Evolutionary conservation across 2,113 vertebrate genomes (phyloP), one percentile per base, ranked within the genome.

Genomic region (Dicrurus megarhynchus): DNA sequence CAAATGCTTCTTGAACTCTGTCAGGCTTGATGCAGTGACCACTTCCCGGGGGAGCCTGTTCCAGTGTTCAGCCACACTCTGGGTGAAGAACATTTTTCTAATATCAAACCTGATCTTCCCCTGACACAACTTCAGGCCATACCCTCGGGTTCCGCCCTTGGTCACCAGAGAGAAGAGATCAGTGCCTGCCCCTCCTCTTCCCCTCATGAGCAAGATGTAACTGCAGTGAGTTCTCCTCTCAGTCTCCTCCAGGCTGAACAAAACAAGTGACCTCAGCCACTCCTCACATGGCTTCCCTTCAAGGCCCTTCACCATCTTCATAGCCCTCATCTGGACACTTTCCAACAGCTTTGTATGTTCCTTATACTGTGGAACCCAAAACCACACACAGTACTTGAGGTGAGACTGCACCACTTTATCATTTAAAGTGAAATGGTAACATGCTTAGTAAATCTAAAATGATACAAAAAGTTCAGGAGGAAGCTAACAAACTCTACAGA

Each of bases 181-280:
- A 59, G 22, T 33, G 23, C 1, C 39, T 78, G 55, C 6, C 44
- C 17, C 53, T 75, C 19, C 42, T 23, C 7, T 19, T 33, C 21
- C 26, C 6, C 17, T 21, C 46, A 9, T 1, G 1, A 13, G 22
- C 33, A 44, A 33, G 27, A 0, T 37, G 63, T 22, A 28, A 7
- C 19, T 46, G 33, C 39, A 39, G 1, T 5, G 56, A 30, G 64
- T 15, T 14, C 33, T 64, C 49, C 18, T 7, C 28, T 28, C 52
- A 17, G 6, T 10, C 22, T 52, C 18, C 39, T 37, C 33, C n/a
- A 47, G 41, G 16, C 13, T 63, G 41, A 41, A 21, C n/a, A 77
- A 32, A 30, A 8, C 16, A 24, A 78, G 64, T 7, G 16, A 13
- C 20, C 16, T 47, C 84, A 63, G 13, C n/a, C 6, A 8, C n/a